Conservation (phyloP, 2,113 vertebrate species). For the Eptesicus fuscus region DNA sequence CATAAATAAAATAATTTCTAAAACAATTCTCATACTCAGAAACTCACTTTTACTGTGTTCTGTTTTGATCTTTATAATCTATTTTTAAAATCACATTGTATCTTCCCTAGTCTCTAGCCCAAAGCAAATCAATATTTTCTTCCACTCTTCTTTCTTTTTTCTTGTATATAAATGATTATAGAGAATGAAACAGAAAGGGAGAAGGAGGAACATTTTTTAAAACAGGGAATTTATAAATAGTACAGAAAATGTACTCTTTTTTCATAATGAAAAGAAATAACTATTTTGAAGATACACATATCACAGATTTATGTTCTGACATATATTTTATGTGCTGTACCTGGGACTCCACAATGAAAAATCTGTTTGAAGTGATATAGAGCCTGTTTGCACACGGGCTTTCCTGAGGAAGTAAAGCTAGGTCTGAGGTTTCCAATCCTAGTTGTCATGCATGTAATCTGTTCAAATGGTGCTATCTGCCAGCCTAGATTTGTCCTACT, state of each 20-base stretch:
- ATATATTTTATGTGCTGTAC: background rate
- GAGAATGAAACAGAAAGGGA: background rate
- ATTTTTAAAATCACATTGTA: background rate
- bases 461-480: background rate
- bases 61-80: constrained; percentile 4
- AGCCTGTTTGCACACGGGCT: background rate
- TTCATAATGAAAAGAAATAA: background rate
- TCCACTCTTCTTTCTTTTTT: background rate
- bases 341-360: background rate
- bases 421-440: background rate
- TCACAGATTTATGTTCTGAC: background rate
- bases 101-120: background rate
- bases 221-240: background rate
- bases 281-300: background rate
- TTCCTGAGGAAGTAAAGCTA: background rate
- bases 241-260: background rate
- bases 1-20: background rate
- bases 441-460: background rate
- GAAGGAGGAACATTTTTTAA: background rate
- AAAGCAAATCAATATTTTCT: constrained; percentile 17
- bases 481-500: background rate
- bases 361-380: background rate
- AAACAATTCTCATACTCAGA: background rate
- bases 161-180: background rate
- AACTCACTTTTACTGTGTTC: background rate